Evolutionary conservation across 1,140 invertebrate genomes (phyloP), one percentile per base, ranked within the genome.

Genomic region (Bombus impatiens): DNA sequence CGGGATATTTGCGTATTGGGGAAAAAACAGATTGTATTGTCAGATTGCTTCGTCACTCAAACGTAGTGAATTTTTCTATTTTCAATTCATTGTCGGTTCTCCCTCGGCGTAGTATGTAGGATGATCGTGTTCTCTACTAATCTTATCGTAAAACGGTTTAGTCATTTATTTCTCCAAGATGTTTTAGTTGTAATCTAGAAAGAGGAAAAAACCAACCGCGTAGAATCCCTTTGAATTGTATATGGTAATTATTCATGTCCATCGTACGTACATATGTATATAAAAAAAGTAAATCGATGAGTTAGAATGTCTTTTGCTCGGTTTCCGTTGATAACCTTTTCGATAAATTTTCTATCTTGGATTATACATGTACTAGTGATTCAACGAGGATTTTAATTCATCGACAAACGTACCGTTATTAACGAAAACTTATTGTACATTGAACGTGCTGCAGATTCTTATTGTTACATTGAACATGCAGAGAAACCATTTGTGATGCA

Each of bases 291-390:
- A n/a, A 35, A 67, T 72, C 53, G 68, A 74, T 74, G 42, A 42
- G 78, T 35, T 82, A 57, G 72, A 68, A 76, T 81, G 59, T 82
- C 37, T 62, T 59, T 57, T 44, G 40, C 79, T 86, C 80, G 80
- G n/a, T 79, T 84, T 71, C 25, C 77, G 37, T 70, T 18, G 82
- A 84, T 84, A 86, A 75, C 79, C 84, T 86, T 82, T 82, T 10
- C 53, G 84, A 86, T 86, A 86, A 86, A 62, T 76, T 37, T 59
- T 76, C 8, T 37, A 62, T 79, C 25, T 57, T 8, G 67, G 47
- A 79, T 84, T 80, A 53, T 59, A 40, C 28, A 57, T 28, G 13
- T 32, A 74, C 8, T 32, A 76, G n/a, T 8, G 6, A 40, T 35
- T 44, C 25, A 42, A 53, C 37, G 44, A 57, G 18, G 28, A 59